phyloP scores from a whole-genome alignment of 2,888 invertebrate species.

The Plagodis pulveraria region DNA sequence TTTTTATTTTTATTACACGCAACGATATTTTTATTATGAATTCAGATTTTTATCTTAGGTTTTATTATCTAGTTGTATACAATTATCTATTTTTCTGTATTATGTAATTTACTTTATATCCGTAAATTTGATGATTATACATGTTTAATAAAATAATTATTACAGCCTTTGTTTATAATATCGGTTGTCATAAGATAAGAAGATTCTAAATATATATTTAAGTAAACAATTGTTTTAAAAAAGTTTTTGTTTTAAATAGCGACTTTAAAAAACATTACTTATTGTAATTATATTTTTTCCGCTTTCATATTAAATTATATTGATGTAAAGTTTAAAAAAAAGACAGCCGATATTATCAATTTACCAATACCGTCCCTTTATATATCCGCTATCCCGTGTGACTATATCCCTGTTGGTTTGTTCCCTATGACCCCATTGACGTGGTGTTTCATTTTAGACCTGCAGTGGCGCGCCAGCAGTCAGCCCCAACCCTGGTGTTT shows the following conservation, averaged over 20 bases:
- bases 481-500: slow-evolving; percentile 84
- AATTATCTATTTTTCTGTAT: slow-evolving; percentile 12
- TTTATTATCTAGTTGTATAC: slow-evolving; percentile 28
- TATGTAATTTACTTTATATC: slow-evolving; percentile 13
- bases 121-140: slow-evolving; percentile 7
- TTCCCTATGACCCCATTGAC: slow-evolving; percentile 70
- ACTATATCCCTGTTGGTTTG: slow-evolving; percentile 46
- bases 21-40: not conserved
- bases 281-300: too few species aligned
- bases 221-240: not conserved
- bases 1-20: slow-evolving; percentile 18
- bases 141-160: slow-evolving; percentile 5
- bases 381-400: slow-evolving; percentile 13
- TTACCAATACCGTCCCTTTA: slow-evolving; percentile 34
- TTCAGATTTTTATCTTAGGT: slow-evolving; percentile 36
- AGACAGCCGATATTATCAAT: slow-evolving; percentile 11
- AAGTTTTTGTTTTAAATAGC: too few species aligned
- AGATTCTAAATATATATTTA: not conserved
- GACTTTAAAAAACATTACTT: too few species aligned
- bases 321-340: too few species aligned
- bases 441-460: slow-evolving; percentile 84
- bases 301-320: too few species aligned
- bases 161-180: slow-evolving; percentile 1
- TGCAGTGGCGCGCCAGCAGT: slow-evolving; percentile 85
- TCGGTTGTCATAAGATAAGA: slow-evolving; percentile 2